phyloP scores from a whole-genome alignment of 2,113 vertebrate species.

The Chiloscyllium plagiosum region DNA sequence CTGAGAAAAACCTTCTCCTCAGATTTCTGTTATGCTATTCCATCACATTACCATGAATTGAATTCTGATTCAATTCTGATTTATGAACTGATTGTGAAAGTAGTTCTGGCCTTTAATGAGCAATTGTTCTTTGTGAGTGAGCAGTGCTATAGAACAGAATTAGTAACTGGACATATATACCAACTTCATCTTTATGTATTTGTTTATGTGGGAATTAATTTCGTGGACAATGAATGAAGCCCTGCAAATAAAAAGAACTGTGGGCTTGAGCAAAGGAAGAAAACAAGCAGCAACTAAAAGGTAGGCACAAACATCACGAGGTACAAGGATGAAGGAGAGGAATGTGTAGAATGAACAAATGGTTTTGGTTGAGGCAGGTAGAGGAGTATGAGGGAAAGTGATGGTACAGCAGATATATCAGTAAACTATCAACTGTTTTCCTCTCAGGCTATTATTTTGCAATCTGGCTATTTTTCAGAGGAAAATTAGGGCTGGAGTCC shows the following conservation, averaged over 20 bases:
- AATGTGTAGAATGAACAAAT: neutral
- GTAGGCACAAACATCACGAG: neutral
- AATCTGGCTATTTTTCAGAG: neutral
- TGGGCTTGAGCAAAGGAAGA: neutral
- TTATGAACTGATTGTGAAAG: neutral
- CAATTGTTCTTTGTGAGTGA: neutral
- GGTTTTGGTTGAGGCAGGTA: neutral
- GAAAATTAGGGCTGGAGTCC: neutral
- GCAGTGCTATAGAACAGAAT: neutral
- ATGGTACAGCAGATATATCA: neutral
- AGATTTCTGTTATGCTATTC: neutral
- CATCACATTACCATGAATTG: neutral
- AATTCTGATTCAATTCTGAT: neutral
- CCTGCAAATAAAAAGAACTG: neutral
- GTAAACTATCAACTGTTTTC: neutral
- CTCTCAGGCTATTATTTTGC: neutral
- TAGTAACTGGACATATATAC: neutral
- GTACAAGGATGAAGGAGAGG: neutral
- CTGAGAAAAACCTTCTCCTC: neutral
- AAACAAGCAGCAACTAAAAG: neutral
- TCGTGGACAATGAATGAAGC: neutral
- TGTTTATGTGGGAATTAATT: neutral
- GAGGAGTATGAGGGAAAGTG: neutral
- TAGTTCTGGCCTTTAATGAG: neutral
- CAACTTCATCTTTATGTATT: neutral